A percentile compares a stretch with the other conserved stretches of the same genome.
These are phyloP conservation scores for Pelobates cultripes DNA, from an alignment of 2,797 vertebrate species.

Conservation along the genomic window DNA sequence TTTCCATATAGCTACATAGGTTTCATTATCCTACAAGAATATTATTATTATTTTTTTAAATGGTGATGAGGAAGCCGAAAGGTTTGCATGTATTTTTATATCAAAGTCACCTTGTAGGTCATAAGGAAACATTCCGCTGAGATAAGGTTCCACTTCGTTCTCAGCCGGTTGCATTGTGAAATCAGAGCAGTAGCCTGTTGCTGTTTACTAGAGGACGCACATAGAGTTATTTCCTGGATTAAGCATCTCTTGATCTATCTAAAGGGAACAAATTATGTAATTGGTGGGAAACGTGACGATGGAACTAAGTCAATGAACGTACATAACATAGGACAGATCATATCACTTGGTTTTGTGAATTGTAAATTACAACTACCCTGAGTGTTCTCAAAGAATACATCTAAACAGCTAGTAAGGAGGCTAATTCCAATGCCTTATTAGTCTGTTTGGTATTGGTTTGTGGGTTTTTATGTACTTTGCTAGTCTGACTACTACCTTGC, in stretches of 20 bases:
- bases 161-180: conserved; percentile 11
- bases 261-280: neutral
- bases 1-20: neutral
- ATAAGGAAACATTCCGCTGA: conserved; percentile 33
- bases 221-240: neutral
- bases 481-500: no score
- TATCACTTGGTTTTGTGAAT: no score
- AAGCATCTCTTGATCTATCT: neutral
- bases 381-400: no score
- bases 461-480: no score
- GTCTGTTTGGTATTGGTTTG: no score
- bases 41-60: neutral
- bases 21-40: neutral
- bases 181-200: neutral
- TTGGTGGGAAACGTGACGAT: neutral
- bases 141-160: conserved; percentile 21
- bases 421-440: no score
- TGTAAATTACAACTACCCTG: no score
- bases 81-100: conserved; percentile 4
- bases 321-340: no score
- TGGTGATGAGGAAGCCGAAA: neutral
- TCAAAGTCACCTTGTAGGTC: conserved; percentile 39
- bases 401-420: no score
- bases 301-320: neutral
- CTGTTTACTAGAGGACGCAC: neutral